Conservation (phyloP, 2,113 vertebrate genomes). For the Scomber scombrus region DNA sequence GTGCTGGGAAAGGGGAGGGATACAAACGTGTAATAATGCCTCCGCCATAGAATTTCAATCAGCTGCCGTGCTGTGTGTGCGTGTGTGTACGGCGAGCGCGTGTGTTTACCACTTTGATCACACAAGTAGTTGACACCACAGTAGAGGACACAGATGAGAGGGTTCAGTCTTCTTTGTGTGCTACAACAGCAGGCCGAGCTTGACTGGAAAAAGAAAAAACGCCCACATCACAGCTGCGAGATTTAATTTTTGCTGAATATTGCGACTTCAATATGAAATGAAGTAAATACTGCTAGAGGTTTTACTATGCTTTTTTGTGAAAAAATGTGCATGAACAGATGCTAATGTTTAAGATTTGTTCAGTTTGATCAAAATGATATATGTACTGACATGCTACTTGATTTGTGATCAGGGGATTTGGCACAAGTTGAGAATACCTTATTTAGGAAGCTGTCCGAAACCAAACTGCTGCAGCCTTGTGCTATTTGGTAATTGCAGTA, state of each 20-base stretch:
- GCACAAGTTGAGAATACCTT: conserved; percentile 26
- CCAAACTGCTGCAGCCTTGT: background rate
- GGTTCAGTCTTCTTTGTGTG: conserved; percentile 51
- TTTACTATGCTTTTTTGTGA: conserved; percentile 43
- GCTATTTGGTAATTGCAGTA: conserved; percentile 19
- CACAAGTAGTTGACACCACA: conserved; percentile 63
- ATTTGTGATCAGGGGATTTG: conserved; percentile 40
- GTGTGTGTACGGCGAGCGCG: conserved; percentile 35
- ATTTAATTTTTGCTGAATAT: conserved; percentile 35
- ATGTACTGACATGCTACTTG: conserved; percentile 37
- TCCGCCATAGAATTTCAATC: conserved; percentile 84
- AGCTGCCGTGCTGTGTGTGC: conserved; percentile 55
- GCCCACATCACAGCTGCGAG: conserved; percentile 4
- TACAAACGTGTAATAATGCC: conserved; percentile 81
- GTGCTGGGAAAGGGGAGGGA: conserved; percentile 82
- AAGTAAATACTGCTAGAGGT: conserved; percentile 30
- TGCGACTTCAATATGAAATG: conserved; percentile 33
- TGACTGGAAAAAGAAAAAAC: background rate
- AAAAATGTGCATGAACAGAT: conserved; percentile 52
- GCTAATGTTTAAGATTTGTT: conserved; percentile 34
- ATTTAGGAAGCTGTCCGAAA: conserved; percentile 33
- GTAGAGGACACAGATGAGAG: conserved; percentile 63
- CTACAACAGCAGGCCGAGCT: background rate
- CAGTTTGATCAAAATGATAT: conserved; percentile 50
- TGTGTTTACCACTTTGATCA: conserved; percentile 55